phyloP scores from a whole-genome alignment of 2,797 vertebrate species.

The Sitta carolinensis region DNA sequence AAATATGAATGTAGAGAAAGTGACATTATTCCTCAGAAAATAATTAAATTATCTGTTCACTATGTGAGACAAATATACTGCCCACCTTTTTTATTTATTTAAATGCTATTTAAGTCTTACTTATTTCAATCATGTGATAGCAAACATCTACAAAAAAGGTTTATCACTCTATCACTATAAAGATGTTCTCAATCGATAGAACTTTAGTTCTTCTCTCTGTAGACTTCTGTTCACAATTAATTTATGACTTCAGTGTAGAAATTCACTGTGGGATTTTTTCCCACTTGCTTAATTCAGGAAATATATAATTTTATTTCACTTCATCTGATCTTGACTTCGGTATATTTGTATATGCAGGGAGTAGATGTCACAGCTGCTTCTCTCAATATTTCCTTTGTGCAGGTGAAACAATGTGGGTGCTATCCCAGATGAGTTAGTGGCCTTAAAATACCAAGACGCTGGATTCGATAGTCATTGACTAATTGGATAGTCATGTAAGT shows the following conservation, averaged over 20 bases:
- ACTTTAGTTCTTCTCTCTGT: not conserved
- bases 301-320: not conserved
- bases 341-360: not conserved
- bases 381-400: constrained; percentile 7
- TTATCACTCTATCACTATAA: not conserved
- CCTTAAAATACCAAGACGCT: not conserved
- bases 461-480: not conserved
- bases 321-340: not conserved
- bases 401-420: not conserved
- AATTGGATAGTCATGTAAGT: not conserved
- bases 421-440: not conserved
- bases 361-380: not conserved
- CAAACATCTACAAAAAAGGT: not conserved
- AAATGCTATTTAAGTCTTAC: not conserved
- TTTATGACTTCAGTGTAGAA: not conserved
- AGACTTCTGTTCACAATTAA: not conserved
- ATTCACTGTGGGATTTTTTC: fast-evolving
- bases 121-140: not conserved
- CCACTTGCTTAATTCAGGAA: not conserved
- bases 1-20: not conserved
- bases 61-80: not conserved
- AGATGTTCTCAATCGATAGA: not conserved
- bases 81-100: not conserved
- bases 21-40: not conserved
- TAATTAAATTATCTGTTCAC: not conserved